phyloP scores from a whole-genome alignment of 2,797 vertebrate genomes.

The Rhinophrynus dorsalis region DNA sequence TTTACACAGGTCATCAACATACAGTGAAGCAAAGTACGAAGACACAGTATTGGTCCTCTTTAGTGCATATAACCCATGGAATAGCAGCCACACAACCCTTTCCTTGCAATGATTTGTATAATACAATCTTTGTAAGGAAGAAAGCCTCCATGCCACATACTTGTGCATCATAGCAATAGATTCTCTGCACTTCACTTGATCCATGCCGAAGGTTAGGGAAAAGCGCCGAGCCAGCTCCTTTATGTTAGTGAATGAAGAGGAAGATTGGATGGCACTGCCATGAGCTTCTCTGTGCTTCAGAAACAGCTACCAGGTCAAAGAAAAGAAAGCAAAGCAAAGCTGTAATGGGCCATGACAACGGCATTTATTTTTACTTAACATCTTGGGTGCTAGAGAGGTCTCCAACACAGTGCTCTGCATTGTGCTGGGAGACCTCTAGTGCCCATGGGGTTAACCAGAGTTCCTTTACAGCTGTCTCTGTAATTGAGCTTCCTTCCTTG shows the following conservation, averaged over 20 bases:
- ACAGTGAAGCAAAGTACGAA: no score
- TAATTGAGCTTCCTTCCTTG: slow-evolving; percentile 23
- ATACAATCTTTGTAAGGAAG: not conserved
- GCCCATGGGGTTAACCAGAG: no score
- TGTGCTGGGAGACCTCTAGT: no score
- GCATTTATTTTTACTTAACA: slow-evolving; percentile 32
- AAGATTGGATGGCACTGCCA: slow-evolving; percentile 60
- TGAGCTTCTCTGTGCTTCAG: slow-evolving; percentile 74
- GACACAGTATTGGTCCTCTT: no score
- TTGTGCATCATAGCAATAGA: slow-evolving; percentile 89
- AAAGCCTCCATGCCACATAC: slow-evolving; percentile 61
- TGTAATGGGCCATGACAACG: slow-evolving; percentile 32
- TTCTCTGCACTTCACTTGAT: slow-evolving; percentile 85
- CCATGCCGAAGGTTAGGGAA: slow-evolving; percentile 85
- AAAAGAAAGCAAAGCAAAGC: slow-evolving; percentile 35
- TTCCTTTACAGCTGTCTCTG: slow-evolving; percentile 40
- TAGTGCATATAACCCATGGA: no score
- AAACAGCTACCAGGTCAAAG: slow-evolving; percentile 72
- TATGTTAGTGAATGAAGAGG: slow-evolving; percentile 83
- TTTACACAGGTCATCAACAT: no score
- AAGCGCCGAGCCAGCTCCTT: slow-evolving; percentile 90
- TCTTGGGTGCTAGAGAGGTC: no score
- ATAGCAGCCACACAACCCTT: no score
- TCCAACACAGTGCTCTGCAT: no score
- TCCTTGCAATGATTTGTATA: no score